Percentiles rank a stretch among this genome's conserved stretches.
Conservation (phyloP, 1,140 invertebrate species). For the Drosophila miranda region DNA sequence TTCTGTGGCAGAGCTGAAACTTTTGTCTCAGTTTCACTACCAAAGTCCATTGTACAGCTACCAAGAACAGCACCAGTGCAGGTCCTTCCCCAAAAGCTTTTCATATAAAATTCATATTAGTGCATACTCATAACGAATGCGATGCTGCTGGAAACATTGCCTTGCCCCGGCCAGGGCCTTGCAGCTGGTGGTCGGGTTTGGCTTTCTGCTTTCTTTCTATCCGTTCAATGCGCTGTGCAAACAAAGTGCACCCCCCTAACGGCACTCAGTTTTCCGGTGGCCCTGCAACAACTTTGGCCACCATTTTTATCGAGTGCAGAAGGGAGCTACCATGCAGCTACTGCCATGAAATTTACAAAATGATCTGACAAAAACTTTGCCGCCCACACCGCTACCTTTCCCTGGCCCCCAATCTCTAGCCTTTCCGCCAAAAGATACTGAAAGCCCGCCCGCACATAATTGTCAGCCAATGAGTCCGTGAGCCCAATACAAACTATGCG, state of each 20-base stretch:
- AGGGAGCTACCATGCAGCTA: conserved; percentile 54
- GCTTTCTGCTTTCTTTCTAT: conserved; percentile 4
- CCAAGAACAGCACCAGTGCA: too few relatives aligned
- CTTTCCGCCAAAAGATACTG: background rate
- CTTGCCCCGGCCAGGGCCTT: background rate
- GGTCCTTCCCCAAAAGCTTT: background rate
- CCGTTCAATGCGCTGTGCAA: conserved; percentile 16
- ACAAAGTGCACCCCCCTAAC: conserved; percentile 16
- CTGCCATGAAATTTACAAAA: conserved; percentile 66
- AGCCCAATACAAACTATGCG: conserved; percentile 12
- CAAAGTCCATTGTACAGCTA: too few relatives aligned
- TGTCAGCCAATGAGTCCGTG: conserved; percentile 32
- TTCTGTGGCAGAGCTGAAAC: too few relatives aligned
- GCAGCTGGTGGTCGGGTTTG: conserved; percentile 14
- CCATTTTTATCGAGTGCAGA: conserved; percentile 49
- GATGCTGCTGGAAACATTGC: conserved; percentile 20
- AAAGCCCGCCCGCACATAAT: conserved; percentile 34
- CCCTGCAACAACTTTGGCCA: conserved; percentile 12
- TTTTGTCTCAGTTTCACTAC: too few relatives aligned
- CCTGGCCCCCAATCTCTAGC: background rate
- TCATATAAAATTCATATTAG: conserved; percentile 40
- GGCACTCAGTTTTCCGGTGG: background rate
- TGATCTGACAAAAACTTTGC: conserved; percentile 32
- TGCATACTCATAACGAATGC: conserved; percentile 35
- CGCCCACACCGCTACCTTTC: background rate